phyloP scores from a whole-genome alignment of 2,113 vertebrate genomes.

The Aegotheles bennettii region DNA sequence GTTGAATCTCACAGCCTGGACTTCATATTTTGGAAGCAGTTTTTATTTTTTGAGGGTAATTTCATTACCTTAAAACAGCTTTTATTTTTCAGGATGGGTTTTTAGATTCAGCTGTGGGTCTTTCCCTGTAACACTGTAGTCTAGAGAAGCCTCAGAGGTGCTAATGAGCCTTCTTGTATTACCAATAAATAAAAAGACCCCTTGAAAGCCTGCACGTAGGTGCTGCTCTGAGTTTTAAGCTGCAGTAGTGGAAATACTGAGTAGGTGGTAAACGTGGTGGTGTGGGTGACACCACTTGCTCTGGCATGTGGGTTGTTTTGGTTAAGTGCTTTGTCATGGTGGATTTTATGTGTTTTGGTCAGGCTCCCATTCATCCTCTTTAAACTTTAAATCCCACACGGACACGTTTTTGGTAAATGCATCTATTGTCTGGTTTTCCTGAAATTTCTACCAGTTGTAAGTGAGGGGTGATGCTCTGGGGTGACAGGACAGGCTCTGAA shows the following conservation, averaged over 20 bases:
- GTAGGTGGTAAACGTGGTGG: neutral
- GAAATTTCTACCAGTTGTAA: neutral
- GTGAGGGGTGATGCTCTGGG: too few species aligned
- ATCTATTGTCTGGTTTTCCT: neutral
- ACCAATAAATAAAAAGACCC: neutral
- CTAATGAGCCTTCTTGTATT: neutral
- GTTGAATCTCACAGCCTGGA: neutral
- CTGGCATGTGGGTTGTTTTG: neutral
- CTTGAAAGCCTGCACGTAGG: rapidly evolving
- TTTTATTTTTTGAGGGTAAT: neutral
- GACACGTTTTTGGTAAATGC: neutral
- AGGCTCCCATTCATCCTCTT: neutral
- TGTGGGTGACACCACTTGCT: neutral
- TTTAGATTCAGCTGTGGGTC: neutral
- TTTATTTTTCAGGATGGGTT: neutral
- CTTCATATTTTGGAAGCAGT: neutral
- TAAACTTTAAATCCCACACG: neutral
- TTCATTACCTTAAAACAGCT: neutral
- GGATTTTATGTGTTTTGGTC: neutral
- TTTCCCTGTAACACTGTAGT: neutral
- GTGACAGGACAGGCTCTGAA: neutral
- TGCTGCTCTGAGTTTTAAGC: neutral
- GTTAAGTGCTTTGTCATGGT: neutral
- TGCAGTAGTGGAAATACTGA: neutral
- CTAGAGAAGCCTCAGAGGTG: neutral